These are phyloP conservation scores for Hydrocynus forskahlii DNA, from an alignment of 2,797 vertebrate genomes.

Conservation along the genomic window DNA sequence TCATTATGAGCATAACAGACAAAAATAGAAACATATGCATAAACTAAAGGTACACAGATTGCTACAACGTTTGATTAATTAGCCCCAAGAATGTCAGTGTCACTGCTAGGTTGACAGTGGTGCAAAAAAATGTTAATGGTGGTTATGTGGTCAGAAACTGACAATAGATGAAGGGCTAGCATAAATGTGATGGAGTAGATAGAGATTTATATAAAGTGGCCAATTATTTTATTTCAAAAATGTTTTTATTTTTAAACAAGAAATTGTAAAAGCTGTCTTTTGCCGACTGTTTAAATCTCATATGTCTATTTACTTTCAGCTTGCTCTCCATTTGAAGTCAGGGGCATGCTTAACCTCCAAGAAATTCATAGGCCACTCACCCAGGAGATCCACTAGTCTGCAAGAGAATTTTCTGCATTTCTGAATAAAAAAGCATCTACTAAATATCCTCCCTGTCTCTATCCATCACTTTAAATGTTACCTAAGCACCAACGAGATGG, in stretches of 20 bases:
- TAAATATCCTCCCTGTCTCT: conserved; percentile 77
- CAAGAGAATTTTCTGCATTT: conserved; percentile 41
- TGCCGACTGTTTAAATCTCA: neutral
- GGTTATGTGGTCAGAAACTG: too few species aligned
- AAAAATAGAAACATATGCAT: too few species aligned
- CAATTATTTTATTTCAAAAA: neutral
- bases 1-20: too few species aligned
- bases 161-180: too few species aligned
- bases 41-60: too few species aligned
- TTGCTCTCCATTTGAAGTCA: neutral
- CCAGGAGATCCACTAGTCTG: conserved; percentile 12
- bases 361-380: conserved; percentile 16
- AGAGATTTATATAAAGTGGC: neutral
- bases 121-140: too few species aligned
- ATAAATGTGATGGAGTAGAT: too few species aligned
- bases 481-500: conserved; percentile 73
- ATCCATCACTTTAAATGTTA: conserved; percentile 77
- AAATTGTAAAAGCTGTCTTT: neutral
- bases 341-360: neutral
- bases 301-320: neutral
- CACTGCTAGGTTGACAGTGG: too few species aligned
- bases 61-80: too few species aligned
- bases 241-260: neutral
- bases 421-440: conserved; percentile 58
- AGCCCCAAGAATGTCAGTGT: too few species aligned